Percentiles rank a stretch among this genome's conserved stretches.
phyloP scores from a whole-genome alignment of 2,113 vertebrate species.

The Notiomystis cincta region DNA sequence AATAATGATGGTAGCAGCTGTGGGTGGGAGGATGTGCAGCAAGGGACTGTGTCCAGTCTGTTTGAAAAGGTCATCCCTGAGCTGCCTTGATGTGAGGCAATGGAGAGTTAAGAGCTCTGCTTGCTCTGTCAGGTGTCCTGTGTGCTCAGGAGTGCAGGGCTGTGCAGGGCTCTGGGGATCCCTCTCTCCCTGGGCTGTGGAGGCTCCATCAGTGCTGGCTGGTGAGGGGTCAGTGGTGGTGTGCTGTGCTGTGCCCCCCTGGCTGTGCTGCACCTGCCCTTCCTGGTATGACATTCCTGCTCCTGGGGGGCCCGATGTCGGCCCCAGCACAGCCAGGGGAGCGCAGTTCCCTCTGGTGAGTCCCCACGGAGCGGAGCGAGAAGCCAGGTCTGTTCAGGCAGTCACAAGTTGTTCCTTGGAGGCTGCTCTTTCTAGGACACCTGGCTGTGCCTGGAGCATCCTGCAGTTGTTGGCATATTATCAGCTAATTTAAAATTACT shows the following conservation, averaged over 20 bases:
- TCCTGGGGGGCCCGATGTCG: rapidly evolving
- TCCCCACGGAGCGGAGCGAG: rapidly evolving
- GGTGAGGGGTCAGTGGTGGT: not conserved
- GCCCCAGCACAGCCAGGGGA: not conserved
- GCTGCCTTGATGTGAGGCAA: not conserved
- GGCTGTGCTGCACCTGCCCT: not conserved
- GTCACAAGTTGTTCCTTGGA: not conserved
- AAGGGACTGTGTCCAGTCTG: not conserved
- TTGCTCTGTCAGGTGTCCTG: not conserved
- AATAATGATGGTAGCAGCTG: not conserved
- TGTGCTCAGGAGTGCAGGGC: not conserved
- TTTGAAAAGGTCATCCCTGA: not conserved
- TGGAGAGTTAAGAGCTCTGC: not conserved
- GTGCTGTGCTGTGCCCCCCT: not conserved
- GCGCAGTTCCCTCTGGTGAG: not conserved
- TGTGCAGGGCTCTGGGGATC: not conserved
- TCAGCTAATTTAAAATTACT: conserved; percentile 8
- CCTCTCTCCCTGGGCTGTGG: not conserved
- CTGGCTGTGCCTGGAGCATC: not conserved
- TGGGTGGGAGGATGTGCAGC: not conserved
- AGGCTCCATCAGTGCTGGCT: not conserved
- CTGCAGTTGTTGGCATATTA: not conserved
- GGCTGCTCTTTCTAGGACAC: not conserved
- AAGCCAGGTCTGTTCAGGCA: not conserved
- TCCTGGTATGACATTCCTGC: not conserved